Percentiles rank a stretch among this genome's conserved stretches.
These are phyloP conservation scores for Portevinia maculata DNA, from an alignment of 2,888 invertebrate species.

Conservation along the genomic window DNA sequence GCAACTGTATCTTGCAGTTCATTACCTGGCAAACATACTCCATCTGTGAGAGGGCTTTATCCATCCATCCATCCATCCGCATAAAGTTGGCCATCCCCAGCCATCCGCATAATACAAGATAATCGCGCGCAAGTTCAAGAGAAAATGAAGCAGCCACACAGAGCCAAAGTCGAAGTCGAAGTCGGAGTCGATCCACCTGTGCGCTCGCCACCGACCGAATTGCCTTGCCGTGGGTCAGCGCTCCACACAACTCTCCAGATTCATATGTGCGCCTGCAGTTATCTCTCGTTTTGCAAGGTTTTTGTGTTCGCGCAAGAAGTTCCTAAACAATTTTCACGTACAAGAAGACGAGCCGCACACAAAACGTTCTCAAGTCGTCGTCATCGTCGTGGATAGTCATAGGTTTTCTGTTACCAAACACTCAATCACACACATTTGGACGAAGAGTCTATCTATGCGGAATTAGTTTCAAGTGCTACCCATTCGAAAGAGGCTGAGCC, in stretches of 20 bases:
- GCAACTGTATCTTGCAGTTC: conserved; percentile 69
- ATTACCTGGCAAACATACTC: conserved; percentile 75
- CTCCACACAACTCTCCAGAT: conserved; percentile 26
- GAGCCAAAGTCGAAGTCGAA: conserved; percentile 20
- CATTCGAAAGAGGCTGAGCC: conserved; percentile 56
- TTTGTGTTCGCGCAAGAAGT: conserved; percentile 49
- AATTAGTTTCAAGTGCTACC: conserved; percentile 74
- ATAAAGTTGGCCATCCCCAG: conserved; percentile 59
- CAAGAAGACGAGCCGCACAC: conserved; percentile 55
- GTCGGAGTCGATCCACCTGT: conserved; percentile 64
- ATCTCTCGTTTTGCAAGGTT: conserved; percentile 47
- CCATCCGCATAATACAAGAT: conserved; percentile 72
- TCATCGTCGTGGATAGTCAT: conserved; percentile 46
- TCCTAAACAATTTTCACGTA: conserved; percentile 73
- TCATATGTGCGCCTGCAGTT: conserved; percentile 56
- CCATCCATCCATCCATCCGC: conserved; percentile 74
- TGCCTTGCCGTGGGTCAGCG: conserved; percentile 71
- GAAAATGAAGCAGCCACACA: conserved; percentile 63
- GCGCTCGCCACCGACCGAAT: conserved; percentile 53
- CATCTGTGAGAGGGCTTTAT: conserved; percentile 77
- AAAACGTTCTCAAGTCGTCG: conserved; percentile 71
- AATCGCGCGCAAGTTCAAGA: conserved; percentile 74
- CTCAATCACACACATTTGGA: conserved; percentile 57
- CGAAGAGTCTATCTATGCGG: conserved; percentile 44
- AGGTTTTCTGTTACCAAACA: conserved; percentile 34